phyloP scores from a whole-genome alignment of 2,113 vertebrate species.

The Pseudorasbora parva region DNA sequence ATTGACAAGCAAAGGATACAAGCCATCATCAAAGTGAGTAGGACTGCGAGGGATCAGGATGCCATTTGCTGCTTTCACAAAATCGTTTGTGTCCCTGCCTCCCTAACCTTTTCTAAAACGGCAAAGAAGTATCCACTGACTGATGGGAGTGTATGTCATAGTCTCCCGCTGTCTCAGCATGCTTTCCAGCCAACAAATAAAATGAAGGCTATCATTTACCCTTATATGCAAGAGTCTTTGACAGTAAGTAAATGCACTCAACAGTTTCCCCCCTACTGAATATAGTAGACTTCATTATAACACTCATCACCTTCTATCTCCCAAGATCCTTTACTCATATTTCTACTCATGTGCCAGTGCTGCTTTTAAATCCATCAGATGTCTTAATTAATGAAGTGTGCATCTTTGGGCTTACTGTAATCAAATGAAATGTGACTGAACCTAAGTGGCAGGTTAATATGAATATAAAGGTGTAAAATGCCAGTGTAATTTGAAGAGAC shows the following conservation, averaged over 20 bases:
- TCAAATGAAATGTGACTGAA: background rate
- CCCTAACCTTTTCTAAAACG: background rate
- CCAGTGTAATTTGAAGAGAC: slow-evolving; percentile 24
- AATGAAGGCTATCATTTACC: slow-evolving; percentile 57
- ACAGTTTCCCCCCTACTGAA: slow-evolving; percentile 52
- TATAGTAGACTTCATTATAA: slow-evolving; percentile 57
- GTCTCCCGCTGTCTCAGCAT: background rate
- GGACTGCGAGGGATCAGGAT: background rate
- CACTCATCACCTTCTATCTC: slow-evolving; percentile 47
- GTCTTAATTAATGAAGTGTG: background rate
- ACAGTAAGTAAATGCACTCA: slow-evolving; percentile 58
- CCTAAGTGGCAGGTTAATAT: slow-evolving; percentile 32
- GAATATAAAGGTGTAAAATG: background rate
- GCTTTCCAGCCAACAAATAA: slow-evolving; percentile 21
- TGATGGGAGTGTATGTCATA: slow-evolving; percentile 26
- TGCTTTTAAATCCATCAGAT: slow-evolving; percentile 11
- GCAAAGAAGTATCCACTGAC: slow-evolving; percentile 8
- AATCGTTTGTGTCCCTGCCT: background rate
- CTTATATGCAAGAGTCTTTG: slow-evolving; percentile 39
- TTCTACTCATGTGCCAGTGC: slow-evolving; percentile 21
- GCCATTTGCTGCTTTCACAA: background rate
- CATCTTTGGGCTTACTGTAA: slow-evolving; percentile 20
- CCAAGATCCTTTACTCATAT: background rate
- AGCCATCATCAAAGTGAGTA: background rate
- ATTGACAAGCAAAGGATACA: background rate